Conservation (phyloP, 2,797 vertebrate species). For the Lepus oiostolus region DNA sequence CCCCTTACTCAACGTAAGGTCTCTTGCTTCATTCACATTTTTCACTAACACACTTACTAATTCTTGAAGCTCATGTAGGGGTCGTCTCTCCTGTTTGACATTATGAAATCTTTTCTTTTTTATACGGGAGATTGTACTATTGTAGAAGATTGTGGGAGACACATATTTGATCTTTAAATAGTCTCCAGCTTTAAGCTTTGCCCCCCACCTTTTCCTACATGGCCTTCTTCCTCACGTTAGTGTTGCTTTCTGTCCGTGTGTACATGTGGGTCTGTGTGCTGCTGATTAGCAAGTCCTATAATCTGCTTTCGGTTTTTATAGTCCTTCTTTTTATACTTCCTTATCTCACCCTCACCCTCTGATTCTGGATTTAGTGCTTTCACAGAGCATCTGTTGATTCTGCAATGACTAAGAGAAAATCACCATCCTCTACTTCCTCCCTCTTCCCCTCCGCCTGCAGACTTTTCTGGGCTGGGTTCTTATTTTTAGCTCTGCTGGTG, state of each 20-base stretch:
- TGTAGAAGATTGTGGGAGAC: not conserved
- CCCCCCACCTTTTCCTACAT: not conserved
- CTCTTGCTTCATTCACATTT: not conserved
- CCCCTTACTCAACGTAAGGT: not conserved
- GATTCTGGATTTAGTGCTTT: conserved; percentile 67
- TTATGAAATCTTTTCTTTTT: not conserved
- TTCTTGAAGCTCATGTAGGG: not conserved
- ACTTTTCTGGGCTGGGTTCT: conserved; percentile 53
- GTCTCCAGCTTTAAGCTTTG: not conserved
- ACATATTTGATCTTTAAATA: not conserved
- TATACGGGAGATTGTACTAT: not conserved
- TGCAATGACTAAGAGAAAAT: conserved; percentile 82
- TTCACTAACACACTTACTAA: not conserved
- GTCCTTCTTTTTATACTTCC: conserved; percentile 71
- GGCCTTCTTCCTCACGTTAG: not conserved
- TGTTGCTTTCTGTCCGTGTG: not conserved
- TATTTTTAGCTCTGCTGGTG: conserved; percentile 71
- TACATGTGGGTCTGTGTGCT: not conserved
- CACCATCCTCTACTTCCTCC: conserved; percentile 70
- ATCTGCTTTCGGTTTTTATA: conserved; percentile 52
- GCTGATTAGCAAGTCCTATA: conserved; percentile 28
- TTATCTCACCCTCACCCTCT: conserved; percentile 30
- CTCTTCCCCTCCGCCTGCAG: conserved; percentile 65
- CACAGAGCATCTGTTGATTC: conserved; percentile 71
- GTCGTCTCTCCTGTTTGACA: not conserved